These are phyloP conservation scores for Cyaniris semiargus DNA, from an alignment of 2,888 invertebrate species.

Conservation along the genomic window DNA sequence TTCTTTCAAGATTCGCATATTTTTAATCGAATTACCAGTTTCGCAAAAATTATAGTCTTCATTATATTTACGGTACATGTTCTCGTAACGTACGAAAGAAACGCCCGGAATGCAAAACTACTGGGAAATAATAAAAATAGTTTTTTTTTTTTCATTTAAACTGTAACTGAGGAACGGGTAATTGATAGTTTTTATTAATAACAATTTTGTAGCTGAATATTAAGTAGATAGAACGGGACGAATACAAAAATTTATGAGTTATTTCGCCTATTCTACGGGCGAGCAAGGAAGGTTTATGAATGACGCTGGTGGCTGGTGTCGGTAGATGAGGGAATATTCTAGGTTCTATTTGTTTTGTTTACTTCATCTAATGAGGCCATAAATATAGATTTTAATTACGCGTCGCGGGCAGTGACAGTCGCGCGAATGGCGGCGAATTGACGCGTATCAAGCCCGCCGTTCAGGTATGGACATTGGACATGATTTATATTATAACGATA, in stretches of 20 bases:
- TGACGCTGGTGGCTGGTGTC: slow-evolving; percentile 47
- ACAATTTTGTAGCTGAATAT: background rate
- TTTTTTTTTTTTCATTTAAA: background rate
- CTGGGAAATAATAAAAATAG: background rate
- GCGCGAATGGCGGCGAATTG: slow-evolving; percentile 51
- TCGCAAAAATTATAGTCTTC: slow-evolving; percentile 4
- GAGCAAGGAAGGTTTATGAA: slow-evolving; percentile 49
- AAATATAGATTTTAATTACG: slow-evolving; percentile 66
- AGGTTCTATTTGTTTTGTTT: slow-evolving; percentile 39
- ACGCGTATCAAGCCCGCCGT: slow-evolving; percentile 45
- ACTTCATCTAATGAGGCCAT: slow-evolving; percentile 49
- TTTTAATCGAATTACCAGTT: slow-evolving; percentile 26
- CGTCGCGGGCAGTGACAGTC: slow-evolving; percentile 50
- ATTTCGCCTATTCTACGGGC: background rate
- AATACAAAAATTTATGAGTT: slow-evolving; percentile 14
- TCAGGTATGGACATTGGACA: slow-evolving; percentile 42
- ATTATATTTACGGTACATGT: slow-evolving; percentile 15
- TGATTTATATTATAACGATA: slow-evolving; percentile 33
- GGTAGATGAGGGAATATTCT: slow-evolving; percentile 43
- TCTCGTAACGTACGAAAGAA: background rate
- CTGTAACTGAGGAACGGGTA: background rate
- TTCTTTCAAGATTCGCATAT: slow-evolving; percentile 19
- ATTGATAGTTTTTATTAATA: background rate
- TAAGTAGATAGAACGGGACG: background rate
- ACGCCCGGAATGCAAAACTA: background rate